phyloP scores from a whole-genome alignment of 1,140 invertebrate species.

The Bradysia coprophila region DNA sequence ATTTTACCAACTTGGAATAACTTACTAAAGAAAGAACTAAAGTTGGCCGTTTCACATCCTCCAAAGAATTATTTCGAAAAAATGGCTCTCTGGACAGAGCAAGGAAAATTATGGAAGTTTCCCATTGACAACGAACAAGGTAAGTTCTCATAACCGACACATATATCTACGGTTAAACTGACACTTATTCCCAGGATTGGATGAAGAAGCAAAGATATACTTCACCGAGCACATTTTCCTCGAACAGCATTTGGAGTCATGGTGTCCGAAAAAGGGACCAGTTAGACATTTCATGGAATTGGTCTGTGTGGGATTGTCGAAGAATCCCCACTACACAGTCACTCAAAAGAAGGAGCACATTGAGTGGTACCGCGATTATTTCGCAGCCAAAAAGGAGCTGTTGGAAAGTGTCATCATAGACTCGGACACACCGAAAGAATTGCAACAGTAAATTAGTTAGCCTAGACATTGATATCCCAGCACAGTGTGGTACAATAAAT shows the following conservation, averaged over 20 bases:
- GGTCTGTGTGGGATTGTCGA: slow-evolving; percentile 81
- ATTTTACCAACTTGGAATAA: slow-evolving; percentile 44
- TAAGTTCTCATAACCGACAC: no score
- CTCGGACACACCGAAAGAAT: not conserved
- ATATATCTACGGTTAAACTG: not conserved
- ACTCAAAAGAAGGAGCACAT: slow-evolving; percentile 82
- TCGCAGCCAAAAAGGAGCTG: slow-evolving; percentile 58
- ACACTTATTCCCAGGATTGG: slow-evolving; percentile 37
- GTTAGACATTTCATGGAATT: slow-evolving; percentile 94
- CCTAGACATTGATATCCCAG: no score
- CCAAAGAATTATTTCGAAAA: slow-evolving; percentile 84
- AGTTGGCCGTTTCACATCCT: slow-evolving; percentile 39
- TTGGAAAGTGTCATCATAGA: slow-evolving; percentile 25
- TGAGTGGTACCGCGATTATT: slow-evolving; percentile 84
- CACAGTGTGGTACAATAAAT: no score
- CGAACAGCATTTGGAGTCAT: slow-evolving; percentile 62
- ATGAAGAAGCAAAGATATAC: slow-evolving; percentile 57
- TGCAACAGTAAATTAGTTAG: not conserved
- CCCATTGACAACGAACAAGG: slow-evolving; percentile 96
- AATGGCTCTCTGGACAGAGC: slow-evolving; percentile 84
- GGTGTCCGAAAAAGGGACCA: slow-evolving; percentile 79
- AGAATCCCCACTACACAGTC: slow-evolving; percentile 81
- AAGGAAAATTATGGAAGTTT: slow-evolving; percentile 91
- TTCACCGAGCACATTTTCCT: slow-evolving; percentile 91
- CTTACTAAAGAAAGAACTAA: slow-evolving; percentile 42